These are phyloP conservation scores for Caenorhabditis wallacei DNA, from an alignment of 2,888 invertebrate genomes.

Conservation along the genomic window DNA sequence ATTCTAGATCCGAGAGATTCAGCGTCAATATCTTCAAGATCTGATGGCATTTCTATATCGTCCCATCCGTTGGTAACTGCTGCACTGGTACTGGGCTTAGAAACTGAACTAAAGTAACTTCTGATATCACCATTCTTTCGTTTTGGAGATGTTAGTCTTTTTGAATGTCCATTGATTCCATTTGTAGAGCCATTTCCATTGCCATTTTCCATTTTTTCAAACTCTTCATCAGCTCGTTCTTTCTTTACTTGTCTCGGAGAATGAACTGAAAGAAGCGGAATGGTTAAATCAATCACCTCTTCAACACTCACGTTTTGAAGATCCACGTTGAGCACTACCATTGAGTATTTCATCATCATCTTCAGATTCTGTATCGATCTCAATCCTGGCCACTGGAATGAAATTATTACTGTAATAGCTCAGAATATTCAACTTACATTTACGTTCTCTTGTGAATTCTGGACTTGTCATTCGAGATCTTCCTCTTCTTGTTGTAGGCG, in stretches of 20 bases:
- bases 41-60: slow-evolving; percentile 31
- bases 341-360: slow-evolving; percentile 25
- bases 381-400: slow-evolving; percentile 40
- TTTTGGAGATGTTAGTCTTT: slow-evolving; percentile 32
- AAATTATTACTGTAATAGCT: not conserved
- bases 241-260: slow-evolving; percentile 49
- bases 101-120: slow-evolving; percentile 2
- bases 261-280: slow-evolving; percentile 51
- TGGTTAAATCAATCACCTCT: no score
- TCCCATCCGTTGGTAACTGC: not conserved
- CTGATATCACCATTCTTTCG: slow-evolving; percentile 50
- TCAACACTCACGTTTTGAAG: slow-evolving; percentile 37
- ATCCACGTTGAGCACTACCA: not conserved
- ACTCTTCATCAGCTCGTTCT: slow-evolving; percentile 47
- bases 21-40: slow-evolving; percentile 56
- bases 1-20: slow-evolving; percentile 53
- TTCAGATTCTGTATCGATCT: slow-evolving; percentile 43
- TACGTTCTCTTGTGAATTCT: slow-evolving; percentile 30
- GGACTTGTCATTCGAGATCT: slow-evolving; percentile 28
- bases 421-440: slow-evolving; percentile 8
- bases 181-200: slow-evolving; percentile 11
- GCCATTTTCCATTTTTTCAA: slow-evolving; percentile 38
- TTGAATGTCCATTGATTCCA: slow-evolving; percentile 26
- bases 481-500: slow-evolving; percentile 36
- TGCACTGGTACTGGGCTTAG: slow-evolving; percentile 2